These are phyloP conservation scores for Eurytoma adleriae DNA, from an alignment of 2,888 invertebrate species.

Conservation along the genomic window DNA sequence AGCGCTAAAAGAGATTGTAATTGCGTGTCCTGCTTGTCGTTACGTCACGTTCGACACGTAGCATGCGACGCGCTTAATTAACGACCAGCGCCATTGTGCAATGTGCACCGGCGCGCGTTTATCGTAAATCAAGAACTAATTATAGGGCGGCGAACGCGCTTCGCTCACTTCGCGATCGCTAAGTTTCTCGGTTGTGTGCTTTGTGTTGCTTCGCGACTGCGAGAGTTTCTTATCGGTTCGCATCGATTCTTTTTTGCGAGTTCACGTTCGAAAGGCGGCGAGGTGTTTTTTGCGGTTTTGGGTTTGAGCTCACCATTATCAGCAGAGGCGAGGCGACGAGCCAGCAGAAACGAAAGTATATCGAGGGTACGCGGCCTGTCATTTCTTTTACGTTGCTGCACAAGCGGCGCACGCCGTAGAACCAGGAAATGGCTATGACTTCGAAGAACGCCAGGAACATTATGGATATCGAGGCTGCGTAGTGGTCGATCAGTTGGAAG, in stretches of 20 bases:
- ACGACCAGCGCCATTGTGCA: slow-evolving; percentile 41
- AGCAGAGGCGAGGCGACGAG: slow-evolving; percentile 87
- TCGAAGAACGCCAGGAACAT: slow-evolving; percentile 96
- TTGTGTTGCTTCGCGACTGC: not conserved
- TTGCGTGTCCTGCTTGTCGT: slow-evolving; percentile 34
- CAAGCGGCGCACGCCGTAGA: slow-evolving; percentile 89
- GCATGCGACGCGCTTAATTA: slow-evolving; percentile 49
- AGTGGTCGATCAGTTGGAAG: slow-evolving; percentile 94
- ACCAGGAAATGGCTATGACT: slow-evolving; percentile 93
- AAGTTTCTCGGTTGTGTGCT: not conserved
- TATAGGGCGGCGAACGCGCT: slow-evolving; percentile 35
- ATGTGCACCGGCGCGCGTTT: slow-evolving; percentile 16
- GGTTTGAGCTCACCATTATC: slow-evolving; percentile 80
- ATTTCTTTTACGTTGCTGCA: slow-evolving; percentile 92
- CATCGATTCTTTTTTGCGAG: not conserved
- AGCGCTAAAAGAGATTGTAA: slow-evolving; percentile 26
- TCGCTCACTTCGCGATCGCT: not conserved
- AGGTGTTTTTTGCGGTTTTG: not conserved
- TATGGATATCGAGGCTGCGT: slow-evolving; percentile 94
- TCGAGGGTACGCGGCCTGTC: slow-evolving; percentile 88
- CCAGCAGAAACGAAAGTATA: slow-evolving; percentile 93
- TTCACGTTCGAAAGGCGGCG: not conserved
- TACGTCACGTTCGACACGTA: slow-evolving; percentile 43
- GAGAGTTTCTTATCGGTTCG: not conserved
- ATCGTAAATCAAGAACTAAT: slow-evolving; percentile 51